Evolutionary conservation across 2,888 invertebrate species (phyloP), one percentile per base, ranked within the genome.

Genomic region (Agonopterix alstromeriana): DNA sequence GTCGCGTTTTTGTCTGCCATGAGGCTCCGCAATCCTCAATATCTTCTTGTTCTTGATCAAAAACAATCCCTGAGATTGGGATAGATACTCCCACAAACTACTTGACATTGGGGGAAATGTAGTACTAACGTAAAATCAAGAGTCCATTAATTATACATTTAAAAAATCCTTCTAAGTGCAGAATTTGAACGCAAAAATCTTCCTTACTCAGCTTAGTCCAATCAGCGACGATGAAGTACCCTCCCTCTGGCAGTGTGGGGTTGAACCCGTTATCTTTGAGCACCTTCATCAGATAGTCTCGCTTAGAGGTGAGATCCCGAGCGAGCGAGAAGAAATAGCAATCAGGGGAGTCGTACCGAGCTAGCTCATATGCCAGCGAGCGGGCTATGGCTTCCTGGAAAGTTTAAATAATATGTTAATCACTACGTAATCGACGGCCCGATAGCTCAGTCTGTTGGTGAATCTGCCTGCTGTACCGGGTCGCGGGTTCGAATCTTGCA

Each of bases 171-270:
- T 14, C 14, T 2, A 14, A n/a, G 14, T 14, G 14, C 14, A 27
- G 27, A 27, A 27, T 3, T 27, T 27, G 38, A 9, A 38, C n/a
- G n/a, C 10, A 38, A 5, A 38, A 38, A 38, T n/a, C 3, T 27
- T 17, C 48, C 71, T 80, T 73, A 93, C 94, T 92, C 54, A 97
- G 79, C 4, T 92, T 86, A 8, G 94, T 92, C 94, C 96, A 98
- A 82, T 99, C 97, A 1, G 98, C 98, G 47, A 99, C 77, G 90
- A 99, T 94, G 73, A 99, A 99, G 82, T 98, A 99, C 0, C 99
- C 99, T 2, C 97, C 98, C 61, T 99, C 97, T 0, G 99, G 99
- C 49, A 98, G 86, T 0, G 96, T 96, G 0, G 98, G 97, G 40
- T 91, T 92, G 93, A 99, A 95, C 0, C 97, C 98, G 48, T 93